Evolutionary conservation across 2,888 invertebrate genomes (phyloP).

Genomic region (Xestoiulus laeticollis): DNA sequence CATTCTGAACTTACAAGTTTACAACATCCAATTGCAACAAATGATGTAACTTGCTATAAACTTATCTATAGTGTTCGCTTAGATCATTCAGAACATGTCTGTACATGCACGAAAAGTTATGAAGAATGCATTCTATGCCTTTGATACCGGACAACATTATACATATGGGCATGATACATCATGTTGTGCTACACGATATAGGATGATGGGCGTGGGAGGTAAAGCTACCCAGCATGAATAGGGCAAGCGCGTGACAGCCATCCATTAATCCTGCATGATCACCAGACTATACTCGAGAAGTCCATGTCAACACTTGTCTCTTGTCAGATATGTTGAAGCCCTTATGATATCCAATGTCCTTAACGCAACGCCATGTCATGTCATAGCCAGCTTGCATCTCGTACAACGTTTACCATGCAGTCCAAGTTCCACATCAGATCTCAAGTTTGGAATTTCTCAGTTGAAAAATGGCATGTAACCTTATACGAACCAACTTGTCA

Average conservation of each 20-base stretch:
- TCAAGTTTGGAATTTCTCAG: no score
- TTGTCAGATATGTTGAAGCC: background rate
- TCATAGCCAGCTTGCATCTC: no score
- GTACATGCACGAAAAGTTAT: background rate
- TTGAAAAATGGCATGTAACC: no score
- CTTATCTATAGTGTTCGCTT: background rate
- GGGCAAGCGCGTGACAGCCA: background rate
- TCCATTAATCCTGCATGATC: background rate
- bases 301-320: background rate
- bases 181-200: background rate
- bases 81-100: no score
- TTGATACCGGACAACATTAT: background rate
- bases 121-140: background rate
- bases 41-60: background rate
- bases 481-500: no score
- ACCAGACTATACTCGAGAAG: background rate
- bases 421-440: no score
- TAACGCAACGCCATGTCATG: no score
- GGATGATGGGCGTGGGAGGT: background rate
- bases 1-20: no score
- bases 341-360: background rate
- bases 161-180: background rate
- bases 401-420: no score
- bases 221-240: background rate
- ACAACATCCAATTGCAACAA: background rate